Base-by-base conservation (phyloP, 2,113 vertebrate species). In the Toxostoma redivivum region DNA sequence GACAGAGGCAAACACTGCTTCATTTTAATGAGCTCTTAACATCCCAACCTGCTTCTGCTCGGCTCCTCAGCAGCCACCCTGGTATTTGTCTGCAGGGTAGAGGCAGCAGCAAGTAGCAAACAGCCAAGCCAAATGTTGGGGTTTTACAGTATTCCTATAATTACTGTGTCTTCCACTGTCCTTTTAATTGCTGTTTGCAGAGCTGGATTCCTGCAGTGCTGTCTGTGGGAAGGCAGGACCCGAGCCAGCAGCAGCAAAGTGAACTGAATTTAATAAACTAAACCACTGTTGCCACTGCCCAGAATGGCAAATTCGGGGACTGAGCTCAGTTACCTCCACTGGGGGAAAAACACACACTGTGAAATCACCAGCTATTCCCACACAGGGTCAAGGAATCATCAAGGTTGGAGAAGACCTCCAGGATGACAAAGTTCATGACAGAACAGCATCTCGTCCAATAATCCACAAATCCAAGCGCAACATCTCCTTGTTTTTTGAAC, bases 261-360 rank as follows among this genome's bases (percentile, higher is more conserved):
- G 3, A 42, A 54, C 27, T 57, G 48, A n/a, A 84, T 64, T 58
- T 47, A 67, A 91, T 40, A 21, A 88, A 60, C 20, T 5, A 37
- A 70, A 77, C 33, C 30, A 45, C 22, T 64, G 67, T 42, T 74
- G 71, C 54, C 73, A 42, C 24, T 66, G 76, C 47, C 54, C 38
- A 6, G 30, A 66, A 2, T 8, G 44, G 35, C 27, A 60, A n/a
- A 37, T 14, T n/a, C 9, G 7, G 86, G 76, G 60, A 44, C 14
- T 0, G 3, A 58, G 71, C 64, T 86, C 65, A 45, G 62, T 64
- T 44, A 53, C 61, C 37, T 25, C 18, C 40, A 44, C 12, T 14
- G 8, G 48, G 12, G 35, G 15, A 31, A 38, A 66, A 50, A 15
- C 0, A 0, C 12, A 3, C 28, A 2, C 11, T n/a, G 28, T 11